A percentile compares a stretch with the other conserved stretches of the same genome.
phyloP scores from a whole-genome alignment of 2,113 vertebrate genomes.

The Acanthochromis polyacanthus region DNA sequence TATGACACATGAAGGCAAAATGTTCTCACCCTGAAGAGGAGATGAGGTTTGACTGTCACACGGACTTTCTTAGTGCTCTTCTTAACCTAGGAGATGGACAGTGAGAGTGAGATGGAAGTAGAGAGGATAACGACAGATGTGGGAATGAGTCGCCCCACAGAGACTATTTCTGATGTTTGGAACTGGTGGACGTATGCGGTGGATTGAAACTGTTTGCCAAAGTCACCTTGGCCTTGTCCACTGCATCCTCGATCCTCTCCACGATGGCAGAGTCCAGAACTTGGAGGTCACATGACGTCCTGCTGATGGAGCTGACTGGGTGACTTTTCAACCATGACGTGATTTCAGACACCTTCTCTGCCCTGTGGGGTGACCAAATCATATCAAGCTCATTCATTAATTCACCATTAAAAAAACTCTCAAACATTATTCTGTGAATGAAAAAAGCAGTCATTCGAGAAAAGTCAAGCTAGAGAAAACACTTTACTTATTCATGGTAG shows the following conservation, averaged over 20 bases:
- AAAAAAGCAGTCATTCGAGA: too few species aligned
- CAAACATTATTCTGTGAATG: too few species aligned
- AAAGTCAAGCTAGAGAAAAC: too few species aligned
- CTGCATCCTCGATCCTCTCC: slow-evolving; percentile 76
- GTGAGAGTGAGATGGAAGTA: neutral
- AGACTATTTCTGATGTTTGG: too few species aligned
- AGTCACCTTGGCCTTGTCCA: slow-evolving; percentile 73
- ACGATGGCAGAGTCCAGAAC: slow-evolving; percentile 74
- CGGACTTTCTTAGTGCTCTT: slow-evolving; percentile 95
- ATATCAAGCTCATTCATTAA: neutral
- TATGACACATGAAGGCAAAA: neutral
- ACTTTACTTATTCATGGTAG: too few species aligned
- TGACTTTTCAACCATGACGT: slow-evolving; percentile 75
- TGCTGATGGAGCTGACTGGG: slow-evolving; percentile 77
- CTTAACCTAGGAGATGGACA: slow-evolving; percentile 84
- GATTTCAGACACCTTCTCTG: slow-evolving; percentile 77
- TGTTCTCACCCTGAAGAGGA: slow-evolving; percentile 92
- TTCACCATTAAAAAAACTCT: neutral
- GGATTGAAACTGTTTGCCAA: neutral
- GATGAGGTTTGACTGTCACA: slow-evolving; percentile 96
- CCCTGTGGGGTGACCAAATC: slow-evolving; percentile 35
- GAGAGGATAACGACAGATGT: neutral
- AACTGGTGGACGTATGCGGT: neutral
- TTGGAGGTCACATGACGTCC: slow-evolving; percentile 77
- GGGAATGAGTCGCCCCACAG: too few species aligned